Evolutionary conservation across 1,140 invertebrate species (phyloP).

Genomic region (Megalonaias nervosa): DNA sequence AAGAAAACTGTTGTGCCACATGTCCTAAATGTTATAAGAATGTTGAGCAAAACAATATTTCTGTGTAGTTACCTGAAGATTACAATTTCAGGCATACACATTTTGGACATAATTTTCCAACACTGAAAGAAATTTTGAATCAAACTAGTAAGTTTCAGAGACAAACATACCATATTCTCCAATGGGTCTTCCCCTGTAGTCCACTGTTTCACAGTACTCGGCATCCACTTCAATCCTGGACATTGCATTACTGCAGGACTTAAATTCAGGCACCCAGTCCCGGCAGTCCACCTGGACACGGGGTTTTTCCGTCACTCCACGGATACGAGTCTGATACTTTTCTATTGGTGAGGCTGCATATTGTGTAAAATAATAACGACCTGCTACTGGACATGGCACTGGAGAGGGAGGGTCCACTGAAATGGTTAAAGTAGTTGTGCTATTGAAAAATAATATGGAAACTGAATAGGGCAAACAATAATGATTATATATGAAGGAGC

Average conservation of each 20-base stretch:
- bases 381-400: conserved; percentile 94
- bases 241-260: conserved; percentile 84
- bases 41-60: no score
- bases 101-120: no score
- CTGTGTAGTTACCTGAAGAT: no score
- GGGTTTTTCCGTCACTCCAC: conserved; percentile 94
- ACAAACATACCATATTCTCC: conserved; percentile 73
- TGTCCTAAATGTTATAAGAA: no score
- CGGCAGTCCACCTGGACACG: conserved; percentile 94
- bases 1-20: no score
- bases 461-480: no score
- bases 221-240: conserved; percentile 95
- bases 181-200: conserved; percentile 91
- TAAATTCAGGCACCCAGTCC: conserved; percentile 93
- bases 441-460: neutral
- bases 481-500: no score
- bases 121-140: no score
- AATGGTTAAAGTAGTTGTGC: conserved; percentile 35
- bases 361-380: conserved; percentile 95
- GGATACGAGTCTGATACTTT: conserved; percentile 92
- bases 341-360: conserved; percentile 81
- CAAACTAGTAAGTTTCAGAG: neutral
- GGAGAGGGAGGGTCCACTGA: conserved; percentile 92
- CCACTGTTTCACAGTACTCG: conserved; percentile 95
- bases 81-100: no score